phyloP scores from a whole-genome alignment of 2,113 vertebrate species.

The Podocnemis expansa region DNA sequence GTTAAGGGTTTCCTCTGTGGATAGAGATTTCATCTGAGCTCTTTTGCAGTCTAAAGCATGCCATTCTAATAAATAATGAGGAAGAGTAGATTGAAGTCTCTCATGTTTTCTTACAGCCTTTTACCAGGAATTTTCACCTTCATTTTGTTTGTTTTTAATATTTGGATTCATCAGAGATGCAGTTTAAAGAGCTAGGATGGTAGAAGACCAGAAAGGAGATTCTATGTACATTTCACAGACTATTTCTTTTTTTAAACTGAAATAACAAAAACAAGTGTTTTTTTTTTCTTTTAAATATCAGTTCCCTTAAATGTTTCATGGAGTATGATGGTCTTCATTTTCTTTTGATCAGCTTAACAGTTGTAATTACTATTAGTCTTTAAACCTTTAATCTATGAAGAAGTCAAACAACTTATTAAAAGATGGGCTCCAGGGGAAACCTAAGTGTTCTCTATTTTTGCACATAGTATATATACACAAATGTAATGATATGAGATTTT shows the following conservation, averaged over 20 bases:
- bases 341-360: constrained; percentile 64
- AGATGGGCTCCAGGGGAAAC: constrained; percentile 22
- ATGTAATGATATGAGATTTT: not conserved
- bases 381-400: constrained; percentile 58
- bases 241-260: not conserved
- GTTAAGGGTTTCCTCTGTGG: not conserved
- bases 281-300: too few relatives aligned
- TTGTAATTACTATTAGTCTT: constrained; percentile 63
- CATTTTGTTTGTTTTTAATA: not conserved
- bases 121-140: not conserved
- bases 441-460: constrained; percentile 47
- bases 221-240: not conserved
- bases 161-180: not conserved
- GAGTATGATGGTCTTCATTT: not conserved
- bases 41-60: not conserved
- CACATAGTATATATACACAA: not conserved
- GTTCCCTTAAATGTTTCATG: not conserved
- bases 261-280: constrained; percentile 4
- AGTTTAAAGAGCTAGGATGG: not conserved
- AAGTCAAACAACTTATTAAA: constrained; percentile 55
- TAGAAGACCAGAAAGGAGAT: not conserved
- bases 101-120: not conserved
- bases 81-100: not conserved
- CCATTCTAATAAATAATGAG: not conserved
- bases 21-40: not conserved